Evolutionary conservation across 2,888 invertebrate species (phyloP).

Genomic region (Coelogynopora nodosa): DNA sequence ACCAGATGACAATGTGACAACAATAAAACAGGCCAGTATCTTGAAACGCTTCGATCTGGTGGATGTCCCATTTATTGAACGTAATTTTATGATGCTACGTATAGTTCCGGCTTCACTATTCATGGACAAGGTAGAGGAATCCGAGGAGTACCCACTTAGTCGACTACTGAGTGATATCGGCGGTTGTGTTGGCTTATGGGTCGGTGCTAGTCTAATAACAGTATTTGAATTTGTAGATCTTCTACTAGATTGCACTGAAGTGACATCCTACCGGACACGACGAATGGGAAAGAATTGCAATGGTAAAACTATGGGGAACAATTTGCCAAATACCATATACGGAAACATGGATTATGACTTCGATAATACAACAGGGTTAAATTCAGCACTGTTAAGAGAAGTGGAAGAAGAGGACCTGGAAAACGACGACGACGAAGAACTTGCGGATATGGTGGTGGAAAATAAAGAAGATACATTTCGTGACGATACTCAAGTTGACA

Average conservation of each 20-base stretch:
- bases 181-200: conserved; percentile 46
- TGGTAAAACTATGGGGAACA: background rate
- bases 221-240: conserved; percentile 45
- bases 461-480: background rate
- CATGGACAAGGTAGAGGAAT: conserved; percentile 42
- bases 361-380: background rate
- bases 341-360: background rate
- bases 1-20: background rate
- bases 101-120: conserved; percentile 44
- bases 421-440: background rate
- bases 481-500: background rate
- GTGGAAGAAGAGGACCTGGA: background rate
- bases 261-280: background rate
- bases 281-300: background rate
- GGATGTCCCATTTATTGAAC: conserved; percentile 43
- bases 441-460: background rate
- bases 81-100: conserved; percentile 44
- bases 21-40: background rate
- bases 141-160: conserved; percentile 46
- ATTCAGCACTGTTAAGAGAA: background rate
- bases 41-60: conserved; percentile 36
- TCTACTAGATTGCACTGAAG: conserved; percentile 41
- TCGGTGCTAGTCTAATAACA: conserved; percentile 46
- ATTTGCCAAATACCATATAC: background rate
- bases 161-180: conserved; percentile 46